Percentiles rank a stretch among this genome's conserved stretches.
Conservation (phyloP, 2,888 invertebrate species). For the Sussaba pulchella region DNA sequence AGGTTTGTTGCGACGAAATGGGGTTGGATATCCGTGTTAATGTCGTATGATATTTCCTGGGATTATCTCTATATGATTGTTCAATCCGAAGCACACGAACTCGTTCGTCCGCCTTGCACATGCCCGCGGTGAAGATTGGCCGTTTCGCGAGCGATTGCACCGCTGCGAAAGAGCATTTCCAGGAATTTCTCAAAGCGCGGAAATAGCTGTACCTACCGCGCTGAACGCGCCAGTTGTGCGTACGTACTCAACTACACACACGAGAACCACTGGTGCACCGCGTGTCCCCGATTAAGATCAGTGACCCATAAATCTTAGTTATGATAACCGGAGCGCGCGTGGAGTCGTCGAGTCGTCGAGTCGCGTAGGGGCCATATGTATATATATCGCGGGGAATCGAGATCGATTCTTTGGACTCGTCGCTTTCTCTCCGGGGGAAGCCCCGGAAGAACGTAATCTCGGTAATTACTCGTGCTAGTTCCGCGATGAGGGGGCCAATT, state of each 20-base stretch:
- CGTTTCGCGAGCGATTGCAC: neutral
- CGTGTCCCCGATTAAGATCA: neutral
- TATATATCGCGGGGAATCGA: conserved; percentile 2
- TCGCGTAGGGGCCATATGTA: neutral
- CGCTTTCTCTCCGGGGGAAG: conserved; percentile 42
- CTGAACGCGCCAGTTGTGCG: neutral
- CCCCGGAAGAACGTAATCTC: conserved; percentile 64
- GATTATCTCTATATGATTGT: conserved; percentile 22
- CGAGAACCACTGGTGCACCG: neutral
- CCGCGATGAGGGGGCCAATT: conserved; percentile 76
- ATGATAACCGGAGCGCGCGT: conserved; percentile 13
- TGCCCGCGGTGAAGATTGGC: neutral
- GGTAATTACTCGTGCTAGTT: conserved; percentile 75
- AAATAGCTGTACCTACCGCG: neutral
- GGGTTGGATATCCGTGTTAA: conserved; percentile 28
- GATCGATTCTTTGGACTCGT: conserved; percentile 59
- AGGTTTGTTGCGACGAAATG: neutral
- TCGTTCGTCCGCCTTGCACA: conserved; percentile 2
- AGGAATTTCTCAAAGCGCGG: conserved; percentile 21
- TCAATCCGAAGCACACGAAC: conserved; percentile 45
- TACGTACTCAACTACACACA: neutral
- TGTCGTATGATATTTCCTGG: conserved; percentile 54
- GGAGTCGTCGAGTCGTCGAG: neutral
- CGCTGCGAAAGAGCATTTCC: conserved; percentile 10
- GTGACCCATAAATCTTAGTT: conserved; percentile 5